A percentile compares a stretch with the other conserved stretches of the same genome.
Conservation (phyloP, 2,797 vertebrate genomes). For the Gambusia yucatana region DNA sequence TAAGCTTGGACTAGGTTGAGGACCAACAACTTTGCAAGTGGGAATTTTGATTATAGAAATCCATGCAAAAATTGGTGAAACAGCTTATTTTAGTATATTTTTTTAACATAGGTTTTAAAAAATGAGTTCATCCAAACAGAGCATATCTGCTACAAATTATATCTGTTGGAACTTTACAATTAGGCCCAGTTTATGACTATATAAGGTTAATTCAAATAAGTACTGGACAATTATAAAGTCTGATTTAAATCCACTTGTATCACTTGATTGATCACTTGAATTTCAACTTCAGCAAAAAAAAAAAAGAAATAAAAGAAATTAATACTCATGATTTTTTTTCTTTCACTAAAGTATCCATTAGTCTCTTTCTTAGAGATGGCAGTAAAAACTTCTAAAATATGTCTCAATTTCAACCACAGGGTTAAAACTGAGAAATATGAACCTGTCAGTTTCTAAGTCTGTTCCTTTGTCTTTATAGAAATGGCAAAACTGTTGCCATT, state of each 20-base stretch:
- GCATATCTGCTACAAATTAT: not conserved
- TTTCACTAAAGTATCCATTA: not conserved
- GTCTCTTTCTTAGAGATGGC: not conserved
- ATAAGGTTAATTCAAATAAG: not conserved
- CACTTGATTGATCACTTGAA: not conserved
- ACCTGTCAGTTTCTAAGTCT: not conserved
- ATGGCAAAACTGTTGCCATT: constrained; percentile 21
- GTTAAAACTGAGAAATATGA: not conserved
- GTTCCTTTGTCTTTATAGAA: not conserved
- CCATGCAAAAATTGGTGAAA: not conserved
- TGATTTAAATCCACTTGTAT: not conserved
- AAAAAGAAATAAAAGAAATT: not conserved
- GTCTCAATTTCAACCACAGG: not conserved
- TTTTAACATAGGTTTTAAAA: not conserved
- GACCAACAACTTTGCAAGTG: not conserved
- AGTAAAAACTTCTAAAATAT: not conserved
- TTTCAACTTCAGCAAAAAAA: not conserved
- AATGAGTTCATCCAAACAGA: not conserved
- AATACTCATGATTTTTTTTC: not conserved
- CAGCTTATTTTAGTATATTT: not conserved
- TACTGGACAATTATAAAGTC: not conserved
- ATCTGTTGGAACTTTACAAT: not conserved
- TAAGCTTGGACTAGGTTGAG: not conserved
- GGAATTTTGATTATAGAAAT: not conserved
- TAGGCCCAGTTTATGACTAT: not conserved